A percentile compares a stretch with the other conserved stretches of the same genome.
Conservation (phyloP, 2,888 invertebrate genomes). For the Drosophila percnosoma region DNA sequence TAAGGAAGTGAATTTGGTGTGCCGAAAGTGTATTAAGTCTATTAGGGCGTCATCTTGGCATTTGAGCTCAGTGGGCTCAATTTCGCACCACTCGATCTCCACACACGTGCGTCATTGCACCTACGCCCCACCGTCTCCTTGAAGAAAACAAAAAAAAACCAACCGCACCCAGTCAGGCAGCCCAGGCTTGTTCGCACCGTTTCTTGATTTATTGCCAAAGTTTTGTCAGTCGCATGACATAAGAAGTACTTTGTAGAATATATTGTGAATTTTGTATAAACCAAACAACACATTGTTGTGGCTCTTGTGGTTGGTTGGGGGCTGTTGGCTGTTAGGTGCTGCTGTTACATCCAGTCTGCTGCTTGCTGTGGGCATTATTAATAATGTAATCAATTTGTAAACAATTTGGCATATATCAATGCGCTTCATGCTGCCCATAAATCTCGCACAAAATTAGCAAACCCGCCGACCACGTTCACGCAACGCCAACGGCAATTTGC, state of each 20-base stretch:
- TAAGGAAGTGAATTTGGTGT: conserved; percentile 80
- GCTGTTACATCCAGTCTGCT: not conserved
- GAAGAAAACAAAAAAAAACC: not conserved
- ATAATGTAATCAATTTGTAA: conserved; percentile 79
- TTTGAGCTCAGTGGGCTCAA: conserved; percentile 53
- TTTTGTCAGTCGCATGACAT: conserved; percentile 76
- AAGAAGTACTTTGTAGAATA: conserved; percentile 72
- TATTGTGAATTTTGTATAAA: conserved; percentile 65
- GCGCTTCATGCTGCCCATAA: conserved; percentile 73
- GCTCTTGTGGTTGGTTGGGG: not conserved
- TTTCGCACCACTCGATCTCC: conserved; percentile 35
- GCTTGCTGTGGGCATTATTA: conserved; percentile 68
- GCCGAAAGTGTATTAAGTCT: conserved; percentile 79
- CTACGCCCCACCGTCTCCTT: not conserved
- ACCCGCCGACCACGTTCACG: conserved; percentile 39
- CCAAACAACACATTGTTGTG: conserved; percentile 33
- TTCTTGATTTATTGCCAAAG: conserved; percentile 78
- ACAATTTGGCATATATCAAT: conserved; percentile 80
- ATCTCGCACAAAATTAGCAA: conserved; percentile 71
- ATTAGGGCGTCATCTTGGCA: conserved; percentile 76
- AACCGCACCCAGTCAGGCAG: conserved; percentile 7
- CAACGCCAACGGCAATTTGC: conserved; percentile 60
- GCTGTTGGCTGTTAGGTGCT: conserved; percentile 1
- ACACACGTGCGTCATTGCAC: conserved; percentile 37
- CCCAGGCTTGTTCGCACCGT: conserved; percentile 50